Percentiles rank a stretch among this genome's conserved stretches.
phyloP scores from a whole-genome alignment of 2,888 invertebrate species.

The Cistogaster globosa region DNA sequence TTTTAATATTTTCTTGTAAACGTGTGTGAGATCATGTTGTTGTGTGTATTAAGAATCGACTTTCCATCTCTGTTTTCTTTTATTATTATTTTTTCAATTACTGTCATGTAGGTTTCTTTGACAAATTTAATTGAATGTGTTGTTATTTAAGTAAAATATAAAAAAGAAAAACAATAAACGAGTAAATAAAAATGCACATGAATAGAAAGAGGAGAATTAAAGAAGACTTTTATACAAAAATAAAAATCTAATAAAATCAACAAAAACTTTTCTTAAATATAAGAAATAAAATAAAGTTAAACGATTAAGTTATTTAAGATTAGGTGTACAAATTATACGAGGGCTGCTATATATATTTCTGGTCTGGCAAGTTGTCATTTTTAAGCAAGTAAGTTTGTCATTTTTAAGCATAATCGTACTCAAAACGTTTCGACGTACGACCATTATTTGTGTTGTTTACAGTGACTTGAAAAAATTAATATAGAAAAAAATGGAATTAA shows the following conservation, averaged over 20 bases:
- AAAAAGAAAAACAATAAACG: neutral
- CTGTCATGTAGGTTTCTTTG: constrained; percentile 59
- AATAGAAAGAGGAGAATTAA: constrained; percentile 18
- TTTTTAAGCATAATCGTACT: no score
- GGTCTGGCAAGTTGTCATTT: no score
- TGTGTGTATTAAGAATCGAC: constrained; percentile 4
- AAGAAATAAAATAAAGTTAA: neutral
- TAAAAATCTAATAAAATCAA: neutral
- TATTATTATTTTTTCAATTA: constrained; percentile 52
- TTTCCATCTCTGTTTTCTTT: constrained; percentile 39
- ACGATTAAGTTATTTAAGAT: no score
- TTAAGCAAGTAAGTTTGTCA: no score
- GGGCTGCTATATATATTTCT: no score
- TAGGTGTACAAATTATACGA: no score
- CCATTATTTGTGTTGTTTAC: no score
- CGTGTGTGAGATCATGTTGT: neutral
- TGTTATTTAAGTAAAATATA: constrained; percentile 57
- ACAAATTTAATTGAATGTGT: constrained; percentile 64
- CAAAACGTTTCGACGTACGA: no score
- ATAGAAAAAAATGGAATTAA: no score
- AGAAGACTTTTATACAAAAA: constrained; percentile 4
- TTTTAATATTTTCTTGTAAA: neutral
- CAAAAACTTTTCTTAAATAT: neutral
- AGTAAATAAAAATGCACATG: constrained; percentile 15
- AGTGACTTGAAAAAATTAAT: no score